A percentile compares a stretch with the other conserved stretches of the same genome.
These are phyloP conservation scores for Pseudoips prasinana DNA, from an alignment of 2,888 invertebrate species.

Conservation along the genomic window DNA sequence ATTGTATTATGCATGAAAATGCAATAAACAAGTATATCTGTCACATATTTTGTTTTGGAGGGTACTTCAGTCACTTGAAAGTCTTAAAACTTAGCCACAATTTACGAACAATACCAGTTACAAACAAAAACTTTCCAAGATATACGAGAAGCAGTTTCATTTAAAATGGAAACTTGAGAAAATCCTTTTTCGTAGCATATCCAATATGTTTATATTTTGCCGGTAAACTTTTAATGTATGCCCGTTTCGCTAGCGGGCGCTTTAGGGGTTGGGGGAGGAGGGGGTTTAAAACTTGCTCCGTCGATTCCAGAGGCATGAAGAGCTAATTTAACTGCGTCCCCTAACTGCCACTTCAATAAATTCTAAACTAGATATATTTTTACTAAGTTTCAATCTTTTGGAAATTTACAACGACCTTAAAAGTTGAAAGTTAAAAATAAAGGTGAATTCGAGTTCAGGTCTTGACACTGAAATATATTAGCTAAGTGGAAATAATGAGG, in stretches of 20 bases:
- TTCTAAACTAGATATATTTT: conserved; percentile 54
- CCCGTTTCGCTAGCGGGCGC: conserved; percentile 55
- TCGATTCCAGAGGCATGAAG: conserved; percentile 73
- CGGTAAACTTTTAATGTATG: conserved; percentile 77
- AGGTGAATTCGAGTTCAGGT: conserved; percentile 4
- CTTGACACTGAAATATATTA: background rate
- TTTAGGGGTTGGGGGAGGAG: conserved; percentile 22
- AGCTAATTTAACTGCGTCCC: conserved; percentile 78
- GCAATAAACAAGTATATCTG: background rate
- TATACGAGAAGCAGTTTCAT: conserved; percentile 28
- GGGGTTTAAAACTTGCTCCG: conserved; percentile 64
- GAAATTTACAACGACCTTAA: conserved; percentile 17
- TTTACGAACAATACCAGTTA: conserved; percentile 26
- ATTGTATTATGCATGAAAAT: too few relatives aligned
- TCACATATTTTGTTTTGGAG: background rate
- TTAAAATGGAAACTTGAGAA: conserved; percentile 32
- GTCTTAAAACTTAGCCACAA: conserved; percentile 14
- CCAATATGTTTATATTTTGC: conserved; percentile 64
- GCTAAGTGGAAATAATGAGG: too few relatives aligned
- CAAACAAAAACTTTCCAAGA: conserved; percentile 25
- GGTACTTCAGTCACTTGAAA: conserved; percentile 8
- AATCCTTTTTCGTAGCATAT: conserved; percentile 32
- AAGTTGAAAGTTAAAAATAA: conserved; percentile 12
- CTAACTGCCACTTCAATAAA: conserved; percentile 74
- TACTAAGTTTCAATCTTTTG: conserved; percentile 32